These are phyloP conservation scores for Dynastes maya DNA, from an alignment of 2,888 invertebrate species.

Conservation along the genomic window DNA sequence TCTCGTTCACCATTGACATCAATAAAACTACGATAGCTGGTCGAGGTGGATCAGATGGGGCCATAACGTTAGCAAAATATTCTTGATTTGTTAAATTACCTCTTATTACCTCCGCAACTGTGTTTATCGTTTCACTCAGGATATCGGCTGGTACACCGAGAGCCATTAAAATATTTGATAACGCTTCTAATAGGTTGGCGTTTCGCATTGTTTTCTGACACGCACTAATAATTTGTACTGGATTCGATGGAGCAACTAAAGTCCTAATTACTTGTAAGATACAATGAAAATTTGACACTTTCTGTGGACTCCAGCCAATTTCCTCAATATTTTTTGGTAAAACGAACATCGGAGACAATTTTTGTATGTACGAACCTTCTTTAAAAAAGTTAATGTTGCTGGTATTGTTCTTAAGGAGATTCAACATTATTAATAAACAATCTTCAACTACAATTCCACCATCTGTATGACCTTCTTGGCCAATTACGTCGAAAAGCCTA, in stretches of 20 bases:
- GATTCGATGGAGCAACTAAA: slow-evolving; percentile 94
- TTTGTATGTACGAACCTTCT: slow-evolving; percentile 96
- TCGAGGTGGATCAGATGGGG: slow-evolving; percentile 93
- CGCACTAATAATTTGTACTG: slow-evolving; percentile 82
- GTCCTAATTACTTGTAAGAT: slow-evolving; percentile 92
- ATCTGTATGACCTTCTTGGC: slow-evolving; percentile 89
- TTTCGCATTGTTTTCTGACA: slow-evolving; percentile 94
- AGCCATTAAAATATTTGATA: slow-evolving; percentile 95
- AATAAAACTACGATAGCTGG: slow-evolving; percentile 95
- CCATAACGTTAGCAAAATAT: slow-evolving; percentile 90
- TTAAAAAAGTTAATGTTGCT: slow-evolving; percentile 99
- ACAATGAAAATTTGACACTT: slow-evolving; percentile 94
- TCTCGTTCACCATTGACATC: slow-evolving; percentile 99
- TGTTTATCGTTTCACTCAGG: slow-evolving; percentile 94
- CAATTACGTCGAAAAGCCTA: slow-evolving; percentile 92
- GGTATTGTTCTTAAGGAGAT: slow-evolving; percentile 93
- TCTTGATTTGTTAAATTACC: slow-evolving; percentile 94
- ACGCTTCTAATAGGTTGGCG: slow-evolving; percentile 84
- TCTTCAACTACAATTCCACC: slow-evolving; percentile 99
- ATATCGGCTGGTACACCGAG: slow-evolving; percentile 96
- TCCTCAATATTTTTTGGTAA: slow-evolving; percentile 82
- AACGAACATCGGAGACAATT: slow-evolving; percentile 90
- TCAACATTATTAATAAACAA: slow-evolving; percentile 93
- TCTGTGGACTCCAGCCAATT: slow-evolving; percentile 92
- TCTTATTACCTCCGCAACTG: slow-evolving; percentile 88